Conservation (phyloP, 2,797 vertebrate species). For the Fistularia commersonii region DNA sequence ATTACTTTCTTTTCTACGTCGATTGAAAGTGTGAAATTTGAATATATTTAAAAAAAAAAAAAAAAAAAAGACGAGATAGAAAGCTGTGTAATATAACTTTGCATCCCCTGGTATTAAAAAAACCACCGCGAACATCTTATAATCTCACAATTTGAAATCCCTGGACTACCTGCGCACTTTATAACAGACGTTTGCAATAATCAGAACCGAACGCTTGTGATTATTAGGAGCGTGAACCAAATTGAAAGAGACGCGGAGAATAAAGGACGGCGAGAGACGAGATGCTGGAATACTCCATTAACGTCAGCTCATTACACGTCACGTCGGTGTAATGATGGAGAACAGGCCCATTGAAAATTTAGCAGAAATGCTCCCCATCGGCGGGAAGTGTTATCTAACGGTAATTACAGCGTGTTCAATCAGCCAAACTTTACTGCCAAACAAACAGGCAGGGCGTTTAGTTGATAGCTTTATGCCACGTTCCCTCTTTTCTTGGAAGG, state of each 20-base stretch:
- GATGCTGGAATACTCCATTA: constrained; percentile 18
- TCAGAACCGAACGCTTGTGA: constrained; percentile 30
- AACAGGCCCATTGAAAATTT: constrained; percentile 5
- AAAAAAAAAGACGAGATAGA: no score
- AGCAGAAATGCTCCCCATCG: not conserved
- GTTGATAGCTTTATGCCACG: not conserved
- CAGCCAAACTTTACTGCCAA: constrained; percentile 1
- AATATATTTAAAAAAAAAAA: no score
- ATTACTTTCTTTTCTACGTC: no score
- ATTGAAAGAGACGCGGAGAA: constrained; percentile 18
- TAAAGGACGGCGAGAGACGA: constrained; percentile 22
- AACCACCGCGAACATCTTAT: no score
- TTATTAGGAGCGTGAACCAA: constrained; percentile 30
- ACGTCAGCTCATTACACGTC: constrained; percentile 13
- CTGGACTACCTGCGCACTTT: not conserved
- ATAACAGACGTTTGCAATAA: constrained; percentile 35
- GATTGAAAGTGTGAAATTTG: no score
- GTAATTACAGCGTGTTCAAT: constrained; percentile 1
- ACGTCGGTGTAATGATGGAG: constrained; percentile 7
- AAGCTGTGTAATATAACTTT: no score
- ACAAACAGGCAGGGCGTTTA: not conserved
- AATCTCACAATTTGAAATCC: no score
- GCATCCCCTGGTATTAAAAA: no score
- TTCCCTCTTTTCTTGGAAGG: not conserved
- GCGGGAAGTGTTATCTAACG: constrained; percentile 4